Evolutionary conservation across 2,888 invertebrate genomes (phyloP), one percentile per base, ranked within the genome.

Genomic region (Lepidocyrtinus sp.): DNA sequence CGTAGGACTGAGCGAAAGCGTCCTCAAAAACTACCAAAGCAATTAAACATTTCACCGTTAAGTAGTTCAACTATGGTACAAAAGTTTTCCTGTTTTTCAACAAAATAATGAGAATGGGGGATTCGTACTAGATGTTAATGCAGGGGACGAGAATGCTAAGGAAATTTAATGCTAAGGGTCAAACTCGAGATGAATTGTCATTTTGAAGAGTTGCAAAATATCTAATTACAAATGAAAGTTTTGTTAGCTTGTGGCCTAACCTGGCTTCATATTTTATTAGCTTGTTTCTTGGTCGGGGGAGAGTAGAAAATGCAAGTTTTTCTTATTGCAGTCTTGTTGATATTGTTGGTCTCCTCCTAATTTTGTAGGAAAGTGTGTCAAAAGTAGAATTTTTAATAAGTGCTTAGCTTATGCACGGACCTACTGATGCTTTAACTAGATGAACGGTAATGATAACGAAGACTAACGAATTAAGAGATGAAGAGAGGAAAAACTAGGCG

Each of bases 331-430:
- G n/a, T n/a, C n/a, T n/a, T n/a, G n/a, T n/a, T n/a, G n/a, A n/a
- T n/a, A 21, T 62, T 27, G 25, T 61, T 36, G 36, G 5, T 72
- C 72, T 50, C 26, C 72, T 72, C 45, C 72, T 59, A 59, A 7
- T 61, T 61, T 70, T 27, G 36, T 17, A 17, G n/a, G 19, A 45
- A 73, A 65, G 74, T 74, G 59, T 74, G 74, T 74, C 71, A 71
- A 71, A 46, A n/a, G 27, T 12, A 12, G 65, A 74, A 73, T 73
- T 67, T 59, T 65, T 67, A 74, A 74, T 74, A 67, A 67, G 74
- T 24, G 64, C 36, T 36, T 12, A 7, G 36, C 5, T 36, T 36
- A 36, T 5, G 36, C 12, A 12, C 5, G 36, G 36, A 12, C 12
- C 5, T 5, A 12, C 36, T 36, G 36, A 7, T 7, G 36, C 12